Evolutionary conservation across 2,797 vertebrate genomes (phyloP).

Genomic region (Xiphorhynchus erythropygius): DNA sequence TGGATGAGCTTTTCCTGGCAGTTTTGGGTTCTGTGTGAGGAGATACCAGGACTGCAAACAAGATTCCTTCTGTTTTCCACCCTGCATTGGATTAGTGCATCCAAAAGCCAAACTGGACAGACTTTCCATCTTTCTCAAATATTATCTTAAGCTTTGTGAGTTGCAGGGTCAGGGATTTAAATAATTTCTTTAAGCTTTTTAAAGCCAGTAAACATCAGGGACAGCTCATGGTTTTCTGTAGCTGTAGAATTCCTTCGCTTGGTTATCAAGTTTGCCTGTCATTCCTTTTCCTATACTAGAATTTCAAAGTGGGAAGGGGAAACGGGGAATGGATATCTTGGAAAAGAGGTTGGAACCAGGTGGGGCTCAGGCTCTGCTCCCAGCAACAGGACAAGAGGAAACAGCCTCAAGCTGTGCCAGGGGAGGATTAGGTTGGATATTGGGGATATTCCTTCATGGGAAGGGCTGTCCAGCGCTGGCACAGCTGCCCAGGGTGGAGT

Average conservation of each 20-base stretch:
- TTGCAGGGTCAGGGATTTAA: neutral
- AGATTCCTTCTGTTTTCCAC: neutral
- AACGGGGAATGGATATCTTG: neutral
- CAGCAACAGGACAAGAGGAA: neutral
- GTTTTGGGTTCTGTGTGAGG: neutral
- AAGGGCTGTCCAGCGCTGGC: neutral
- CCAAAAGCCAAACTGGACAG: neutral
- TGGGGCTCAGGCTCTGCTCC: neutral
- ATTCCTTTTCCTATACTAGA: neutral
- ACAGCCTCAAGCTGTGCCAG: neutral
- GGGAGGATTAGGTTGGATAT: neutral
- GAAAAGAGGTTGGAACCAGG: neutral
- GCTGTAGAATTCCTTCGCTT: neutral
- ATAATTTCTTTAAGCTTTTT: neutral
- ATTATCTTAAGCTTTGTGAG: neutral
- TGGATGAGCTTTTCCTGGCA: neutral
- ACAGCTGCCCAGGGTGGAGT: neutral
- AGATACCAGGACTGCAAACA: neutral
- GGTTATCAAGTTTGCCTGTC: accelerated
- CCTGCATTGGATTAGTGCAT: neutral
- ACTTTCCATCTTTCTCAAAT: neutral
- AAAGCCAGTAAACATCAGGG: neutral
- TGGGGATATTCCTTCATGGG: neutral
- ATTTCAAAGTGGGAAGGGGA: neutral
- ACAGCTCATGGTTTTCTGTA: neutral